Evolutionary conservation across 2,888 invertebrate genomes (phyloP).

Genomic region (Thymelicus sylvestris): DNA sequence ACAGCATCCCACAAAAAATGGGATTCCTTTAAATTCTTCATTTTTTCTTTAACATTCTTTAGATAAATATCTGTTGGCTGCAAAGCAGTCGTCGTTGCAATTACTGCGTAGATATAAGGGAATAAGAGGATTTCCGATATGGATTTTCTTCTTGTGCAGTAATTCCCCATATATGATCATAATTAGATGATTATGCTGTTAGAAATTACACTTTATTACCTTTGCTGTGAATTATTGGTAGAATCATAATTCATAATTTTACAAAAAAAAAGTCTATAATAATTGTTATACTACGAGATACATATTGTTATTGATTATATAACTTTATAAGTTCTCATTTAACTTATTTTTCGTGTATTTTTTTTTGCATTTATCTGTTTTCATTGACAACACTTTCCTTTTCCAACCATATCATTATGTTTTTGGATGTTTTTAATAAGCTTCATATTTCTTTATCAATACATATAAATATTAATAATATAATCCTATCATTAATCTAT

Average conservation of each 20-base stretch:
- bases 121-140: constrained; percentile 18
- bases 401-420: too few relatives aligned
- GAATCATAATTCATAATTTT: background rate
- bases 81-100: constrained; percentile 1
- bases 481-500: background rate
- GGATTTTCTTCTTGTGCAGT: constrained; percentile 22
- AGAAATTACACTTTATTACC: constrained; percentile 16
- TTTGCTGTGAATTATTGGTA: background rate
- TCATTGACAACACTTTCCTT: too few relatives aligned
- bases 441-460: too few relatives aligned
- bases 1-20: background rate
- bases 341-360: too few relatives aligned
- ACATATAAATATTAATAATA: too few relatives aligned
- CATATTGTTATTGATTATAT: too few relatives aligned
- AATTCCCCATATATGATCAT: constrained; percentile 32
- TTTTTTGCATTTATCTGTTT: too few relatives aligned
- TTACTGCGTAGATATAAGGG: constrained; percentile 23
- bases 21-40: background rate
- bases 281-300: too few relatives aligned
- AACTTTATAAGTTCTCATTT: too few relatives aligned
- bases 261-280: too few relatives aligned
- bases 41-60: constrained; percentile 6
- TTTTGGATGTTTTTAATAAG: too few relatives aligned
- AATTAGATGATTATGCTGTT: constrained; percentile 33
- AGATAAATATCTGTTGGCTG: background rate